Base-by-base conservation (phyloP, 1,140 invertebrate genomes). In the Ostrea denselamellosa region DNA sequence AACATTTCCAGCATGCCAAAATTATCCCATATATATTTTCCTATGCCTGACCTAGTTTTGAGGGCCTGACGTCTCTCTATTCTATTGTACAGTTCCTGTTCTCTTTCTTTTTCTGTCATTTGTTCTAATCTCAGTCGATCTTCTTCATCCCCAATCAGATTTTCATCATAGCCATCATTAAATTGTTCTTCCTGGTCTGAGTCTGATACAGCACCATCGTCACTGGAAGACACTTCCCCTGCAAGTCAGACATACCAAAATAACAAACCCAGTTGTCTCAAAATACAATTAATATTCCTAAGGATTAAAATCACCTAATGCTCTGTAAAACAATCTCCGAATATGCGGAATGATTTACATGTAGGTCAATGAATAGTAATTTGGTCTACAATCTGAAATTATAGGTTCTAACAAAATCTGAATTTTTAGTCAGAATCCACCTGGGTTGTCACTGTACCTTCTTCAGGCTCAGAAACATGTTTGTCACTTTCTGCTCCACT, bases 91-190 rank as follows among this genome's bases (percentile, higher is more conserved):
- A 99, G 97, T 95, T 99, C 98, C 90, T 99, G 98, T 95, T 99
- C 98, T 88, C 98, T 95, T 94, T 99, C 98, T 93, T 98, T 99
- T 93, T 99, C 98, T 0, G 98, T 99, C 96, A 99, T 97, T 90
- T 97, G 96, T 12, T 98, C 97, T 3, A 99, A 95, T 0, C 97
- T 95, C 17, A 97, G 97, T 92, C 97, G 96, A 96, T 99, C 99
- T 91, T 98, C 98, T 86, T 98, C 98, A 95, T 99, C 98, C 0
- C 98, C 98, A 97, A 99, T 99, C 1, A 99, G 95, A 93, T 99
- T 98, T 90, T 99, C 98, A 95, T 99, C 98, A 93, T 98, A 99
- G 0, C 98, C 97, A 95, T 97, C 97, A 91, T 97, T 96, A 92
- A 97, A 97, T 94, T 97, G 96, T 93, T 97, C 96, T 86, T 96